Percentiles rank a stretch among this genome's conserved stretches.
These are phyloP conservation scores for Ichneumoninae sp. DNA, from an alignment of 2,888 invertebrate genomes.

Conservation along the genomic window DNA sequence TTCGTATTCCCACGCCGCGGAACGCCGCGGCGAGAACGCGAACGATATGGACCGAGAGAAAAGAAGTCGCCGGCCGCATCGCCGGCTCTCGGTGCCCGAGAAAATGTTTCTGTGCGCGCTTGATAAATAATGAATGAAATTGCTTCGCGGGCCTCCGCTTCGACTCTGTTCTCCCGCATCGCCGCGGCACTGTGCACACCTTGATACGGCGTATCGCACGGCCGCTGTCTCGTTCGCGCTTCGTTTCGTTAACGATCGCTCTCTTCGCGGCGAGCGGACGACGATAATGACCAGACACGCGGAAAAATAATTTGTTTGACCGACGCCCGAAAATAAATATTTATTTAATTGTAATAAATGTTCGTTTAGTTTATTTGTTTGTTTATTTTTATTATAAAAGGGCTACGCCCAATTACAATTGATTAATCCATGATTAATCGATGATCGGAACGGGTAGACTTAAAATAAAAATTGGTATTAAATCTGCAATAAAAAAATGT, in stretches of 20 bases:
- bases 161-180: constrained; percentile 18
- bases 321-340: background rate
- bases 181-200: constrained; percentile 26
- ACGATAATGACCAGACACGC: constrained; percentile 19
- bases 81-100: constrained; percentile 47
- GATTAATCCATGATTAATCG: no score
- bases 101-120: constrained; percentile 55
- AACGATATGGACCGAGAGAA: constrained; percentile 46
- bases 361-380: no score
- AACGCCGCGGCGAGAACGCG: constrained; percentile 58
- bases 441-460: no score
- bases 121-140: constrained; percentile 77
- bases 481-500: no score
- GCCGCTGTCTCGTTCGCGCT: constrained; percentile 51
- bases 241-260: constrained; percentile 61
- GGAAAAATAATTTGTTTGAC: no score
- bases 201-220: constrained; percentile 14
- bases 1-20: constrained; percentile 70
- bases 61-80: constrained; percentile 38
- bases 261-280: constrained; percentile 43
- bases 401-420: no score
- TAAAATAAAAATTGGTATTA: no score
- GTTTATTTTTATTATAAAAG: no score
- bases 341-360: no score
- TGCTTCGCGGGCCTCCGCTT: constrained; percentile 65